Evolutionary conservation across 2,113 vertebrate genomes (phyloP).

Genomic region (Meriones unguiculatus): DNA sequence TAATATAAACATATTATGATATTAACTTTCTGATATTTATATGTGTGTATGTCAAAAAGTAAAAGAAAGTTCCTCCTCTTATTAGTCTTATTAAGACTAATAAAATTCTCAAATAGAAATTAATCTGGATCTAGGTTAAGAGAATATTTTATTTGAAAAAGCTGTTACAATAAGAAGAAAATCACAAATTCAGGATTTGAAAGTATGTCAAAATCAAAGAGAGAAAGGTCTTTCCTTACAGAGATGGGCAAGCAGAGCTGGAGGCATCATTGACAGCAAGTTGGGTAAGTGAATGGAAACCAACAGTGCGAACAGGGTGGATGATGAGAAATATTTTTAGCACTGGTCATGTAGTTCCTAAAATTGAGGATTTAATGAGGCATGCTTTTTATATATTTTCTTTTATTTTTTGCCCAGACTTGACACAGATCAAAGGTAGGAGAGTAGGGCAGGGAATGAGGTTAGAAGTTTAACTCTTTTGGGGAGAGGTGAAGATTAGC

Average conservation of each 20-base stretch:
- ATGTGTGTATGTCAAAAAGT: background rate
- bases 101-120: slow-evolving; percentile 9
- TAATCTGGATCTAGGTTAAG: background rate
- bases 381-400: background rate
- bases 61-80: background rate
- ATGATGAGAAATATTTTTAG: slow-evolving; percentile 1
- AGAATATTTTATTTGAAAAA: background rate
- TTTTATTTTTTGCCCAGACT: background rate
- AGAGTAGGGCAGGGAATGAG: background rate
- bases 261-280: background rate
- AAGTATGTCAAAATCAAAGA: background rate
- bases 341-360: background rate
- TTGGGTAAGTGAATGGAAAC: background rate
- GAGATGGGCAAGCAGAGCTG: background rate
- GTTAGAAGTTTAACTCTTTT: background rate
- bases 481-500: no score
- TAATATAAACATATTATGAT: background rate
- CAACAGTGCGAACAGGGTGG: background rate
- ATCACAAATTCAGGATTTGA: background rate
- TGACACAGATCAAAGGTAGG: background rate
- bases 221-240: background rate
- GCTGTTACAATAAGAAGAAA: background rate
- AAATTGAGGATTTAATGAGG: background rate
- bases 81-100: background rate
- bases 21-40: background rate